A percentile compares a stretch with the other conserved stretches of the same genome.
phyloP scores from a whole-genome alignment of 2,888 invertebrate genomes.

The Eupithecia subumbrata region DNA sequence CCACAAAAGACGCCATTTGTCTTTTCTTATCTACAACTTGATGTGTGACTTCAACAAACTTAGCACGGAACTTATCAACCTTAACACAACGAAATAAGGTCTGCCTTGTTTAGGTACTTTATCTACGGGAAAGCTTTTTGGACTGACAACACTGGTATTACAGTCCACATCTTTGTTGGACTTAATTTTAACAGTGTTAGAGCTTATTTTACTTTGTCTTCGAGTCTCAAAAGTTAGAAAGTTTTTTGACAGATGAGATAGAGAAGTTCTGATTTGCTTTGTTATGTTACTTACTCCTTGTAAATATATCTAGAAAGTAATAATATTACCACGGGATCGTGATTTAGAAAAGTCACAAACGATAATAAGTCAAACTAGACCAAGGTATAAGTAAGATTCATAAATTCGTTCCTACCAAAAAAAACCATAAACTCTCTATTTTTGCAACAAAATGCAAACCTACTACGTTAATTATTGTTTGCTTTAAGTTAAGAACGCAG shows the following conservation, averaged over 20 bases:
- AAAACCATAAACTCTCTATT: too few relatives aligned
- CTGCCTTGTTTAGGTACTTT: constrained; percentile 29
- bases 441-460: too few relatives aligned
- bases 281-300: not conserved
- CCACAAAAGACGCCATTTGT: constrained; percentile 64
- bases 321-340: too few relatives aligned
- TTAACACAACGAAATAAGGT: constrained; percentile 37
- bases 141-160: not conserved
- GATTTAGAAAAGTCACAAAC: too few relatives aligned
- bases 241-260: not conserved
- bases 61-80: constrained; percentile 26
- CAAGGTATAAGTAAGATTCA: too few relatives aligned
- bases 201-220: not conserved
- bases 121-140: not conserved
- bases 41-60: constrained; percentile 55
- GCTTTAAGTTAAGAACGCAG: not conserved
- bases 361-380: too few relatives aligned
- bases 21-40: constrained; percentile 65
- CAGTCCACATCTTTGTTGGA: constrained; percentile 3
- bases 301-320: too few relatives aligned
- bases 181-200: not conserved
- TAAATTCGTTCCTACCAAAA: too few relatives aligned
- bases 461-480: not conserved
- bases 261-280: not conserved
- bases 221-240: not conserved